phyloP scores from a whole-genome alignment of 2,888 invertebrate genomes.

The Thelaira solivaga region DNA sequence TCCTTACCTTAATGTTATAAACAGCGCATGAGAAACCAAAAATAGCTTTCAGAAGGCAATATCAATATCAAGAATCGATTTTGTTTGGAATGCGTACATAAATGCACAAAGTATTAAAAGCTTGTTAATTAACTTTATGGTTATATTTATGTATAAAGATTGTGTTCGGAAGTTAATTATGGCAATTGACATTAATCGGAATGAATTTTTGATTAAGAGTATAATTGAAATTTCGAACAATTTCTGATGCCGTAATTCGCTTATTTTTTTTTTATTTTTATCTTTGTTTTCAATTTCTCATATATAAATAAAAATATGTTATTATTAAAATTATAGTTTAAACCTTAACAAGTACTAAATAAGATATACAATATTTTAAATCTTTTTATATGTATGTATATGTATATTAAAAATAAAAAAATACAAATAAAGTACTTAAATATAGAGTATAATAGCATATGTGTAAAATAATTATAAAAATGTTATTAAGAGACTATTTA shows the following conservation, averaged over 20 bases:
- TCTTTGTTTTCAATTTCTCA: neutral
- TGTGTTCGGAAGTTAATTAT: conserved; percentile 33
- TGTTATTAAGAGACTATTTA: conserved; percentile 44
- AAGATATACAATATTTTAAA: conserved; percentile 25
- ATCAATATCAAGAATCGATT: conserved; percentile 1
- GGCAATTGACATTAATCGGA: too few species aligned
- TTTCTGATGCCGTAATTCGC: too few species aligned
- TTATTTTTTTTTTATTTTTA: too few species aligned
- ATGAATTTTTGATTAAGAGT: too few species aligned
- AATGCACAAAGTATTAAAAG: conserved; percentile 29
- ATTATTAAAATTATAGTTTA: conserved; percentile 31
- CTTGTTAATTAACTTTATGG: neutral
- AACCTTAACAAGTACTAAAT: conserved; percentile 26
- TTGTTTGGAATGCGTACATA: conserved; percentile 42
- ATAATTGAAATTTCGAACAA: too few species aligned
- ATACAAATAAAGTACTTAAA: conserved; percentile 54
- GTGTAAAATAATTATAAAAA: conserved; percentile 49
- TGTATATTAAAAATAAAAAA: conserved; percentile 26
- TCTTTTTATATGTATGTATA: neutral
- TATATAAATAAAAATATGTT: conserved; percentile 6
- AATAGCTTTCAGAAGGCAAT: neutral
- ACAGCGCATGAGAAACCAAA: neutral
- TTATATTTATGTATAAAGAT: conserved; percentile 22
- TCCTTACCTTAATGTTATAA: neutral
- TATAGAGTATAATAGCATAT: conserved; percentile 29